Percentiles rank a stretch among this genome's conserved stretches.
Conservation (phyloP, 2,797 vertebrate species). For the Periophthalmus magnuspinnatus region DNA sequence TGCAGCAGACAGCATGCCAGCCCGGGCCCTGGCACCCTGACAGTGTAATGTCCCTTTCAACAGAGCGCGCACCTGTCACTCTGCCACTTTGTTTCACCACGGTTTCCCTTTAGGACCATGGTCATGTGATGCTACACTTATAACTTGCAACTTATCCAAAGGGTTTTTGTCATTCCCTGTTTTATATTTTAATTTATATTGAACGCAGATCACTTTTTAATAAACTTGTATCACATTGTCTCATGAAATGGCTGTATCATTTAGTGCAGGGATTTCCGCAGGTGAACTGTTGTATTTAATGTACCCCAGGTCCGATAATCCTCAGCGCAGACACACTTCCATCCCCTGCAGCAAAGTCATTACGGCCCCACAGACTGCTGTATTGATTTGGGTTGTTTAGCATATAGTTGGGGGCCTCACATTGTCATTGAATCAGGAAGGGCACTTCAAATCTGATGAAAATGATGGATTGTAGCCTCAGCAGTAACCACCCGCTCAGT, state of each 20-base stretch:
- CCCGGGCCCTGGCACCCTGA: background rate
- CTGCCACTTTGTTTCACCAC: background rate
- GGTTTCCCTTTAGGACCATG: background rate
- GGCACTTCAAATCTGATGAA: background rate
- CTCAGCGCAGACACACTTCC: conserved; percentile 52
- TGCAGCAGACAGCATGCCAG: background rate
- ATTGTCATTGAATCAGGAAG: conserved; percentile 19
- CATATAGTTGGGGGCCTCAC: conserved; percentile 11
- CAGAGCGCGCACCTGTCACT: background rate
- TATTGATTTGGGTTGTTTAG: conserved; percentile 42
- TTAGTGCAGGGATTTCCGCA: conserved; percentile 20
- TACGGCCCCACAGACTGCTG: conserved; percentile 43
- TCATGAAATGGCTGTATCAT: background rate
- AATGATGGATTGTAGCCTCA: conserved; percentile 3
- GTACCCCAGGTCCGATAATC: conserved; percentile 49
- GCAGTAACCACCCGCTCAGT: too few relatives aligned
- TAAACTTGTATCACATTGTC: too few relatives aligned
- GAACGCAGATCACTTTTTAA: background rate
- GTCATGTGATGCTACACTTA: too few relatives aligned
- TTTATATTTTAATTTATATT: background rate
- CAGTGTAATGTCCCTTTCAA: background rate
- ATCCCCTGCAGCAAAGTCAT: conserved; percentile 47
- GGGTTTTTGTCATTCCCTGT: background rate
- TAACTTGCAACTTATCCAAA: background rate
- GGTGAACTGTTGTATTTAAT: conserved; percentile 48